Percentiles rank a stretch among this genome's conserved stretches.
phyloP scores from a whole-genome alignment of 2,113 vertebrate genomes.

The Poeciliopsis prolifica region DNA sequence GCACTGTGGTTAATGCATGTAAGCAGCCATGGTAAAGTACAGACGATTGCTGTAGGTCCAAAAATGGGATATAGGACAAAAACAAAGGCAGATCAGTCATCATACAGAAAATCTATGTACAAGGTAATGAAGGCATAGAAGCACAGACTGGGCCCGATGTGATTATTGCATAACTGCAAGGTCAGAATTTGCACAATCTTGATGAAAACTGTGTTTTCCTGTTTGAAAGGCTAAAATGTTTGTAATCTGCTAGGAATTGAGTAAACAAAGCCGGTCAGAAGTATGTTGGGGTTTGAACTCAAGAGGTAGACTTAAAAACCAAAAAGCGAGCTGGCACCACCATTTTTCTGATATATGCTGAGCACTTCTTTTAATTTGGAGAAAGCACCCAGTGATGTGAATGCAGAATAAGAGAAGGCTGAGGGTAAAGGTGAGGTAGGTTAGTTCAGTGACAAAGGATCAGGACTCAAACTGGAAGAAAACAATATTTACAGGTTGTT shows the following conservation, averaged over 20 bases:
- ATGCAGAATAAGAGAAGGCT: conserved; percentile 36
- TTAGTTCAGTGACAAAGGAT: conserved; percentile 27
- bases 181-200: background rate
- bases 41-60: conserved; percentile 67
- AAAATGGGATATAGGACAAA: conserved; percentile 55
- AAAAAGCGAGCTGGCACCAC: background rate
- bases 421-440: conserved; percentile 69
- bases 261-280: background rate
- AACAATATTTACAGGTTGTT: conserved; percentile 23
- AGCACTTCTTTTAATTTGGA: conserved; percentile 1
- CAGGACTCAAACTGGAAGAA: conserved; percentile 10
- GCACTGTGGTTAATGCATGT: conserved; percentile 35
- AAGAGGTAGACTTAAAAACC: conserved; percentile 49
- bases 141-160: background rate
- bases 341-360: background rate
- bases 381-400: conserved; percentile 32
- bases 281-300: conserved; percentile 33
- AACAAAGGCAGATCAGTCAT: conserved; percentile 59
- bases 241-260: background rate
- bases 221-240: background rate
- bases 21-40: conserved; percentile 40
- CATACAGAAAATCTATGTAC: conserved; percentile 42
- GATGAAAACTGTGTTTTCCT: background rate
- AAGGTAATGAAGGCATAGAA: conserved; percentile 30
- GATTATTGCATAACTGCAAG: background rate